A percentile compares a stretch with the other conserved stretches of the same genome.
These are phyloP conservation scores for Dipus sagitta DNA, from an alignment of 2,797 vertebrate genomes.

Conservation along the genomic window DNA sequence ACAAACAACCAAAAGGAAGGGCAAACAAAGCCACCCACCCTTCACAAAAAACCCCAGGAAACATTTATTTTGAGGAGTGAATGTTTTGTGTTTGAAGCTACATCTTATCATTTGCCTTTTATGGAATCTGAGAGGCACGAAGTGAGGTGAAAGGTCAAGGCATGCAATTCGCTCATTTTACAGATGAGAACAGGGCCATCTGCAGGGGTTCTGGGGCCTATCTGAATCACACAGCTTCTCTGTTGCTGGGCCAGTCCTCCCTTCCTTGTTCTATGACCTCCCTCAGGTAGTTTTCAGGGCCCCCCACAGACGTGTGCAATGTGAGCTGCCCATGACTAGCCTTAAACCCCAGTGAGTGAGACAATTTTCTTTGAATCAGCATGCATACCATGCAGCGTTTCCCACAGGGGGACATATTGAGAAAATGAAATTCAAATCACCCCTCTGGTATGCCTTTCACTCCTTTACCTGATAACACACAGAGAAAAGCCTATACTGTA, in stretches of 20 bases:
- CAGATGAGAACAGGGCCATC: background rate
- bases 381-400: background rate
- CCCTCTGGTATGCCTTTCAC: constrained; percentile 54
- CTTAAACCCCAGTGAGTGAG: constrained; percentile 53
- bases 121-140: background rate
- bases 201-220: background rate
- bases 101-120: constrained; percentile 48
- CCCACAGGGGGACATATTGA: constrained; percentile 58
- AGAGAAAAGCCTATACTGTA: constrained; percentile 3
- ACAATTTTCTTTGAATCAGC: constrained; percentile 72
- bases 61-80: constrained; percentile 48
- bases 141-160: background rate
- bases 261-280: background rate
- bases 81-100: constrained; percentile 39
- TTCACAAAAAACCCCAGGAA: constrained; percentile 20
- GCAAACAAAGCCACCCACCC: constrained; percentile 36
- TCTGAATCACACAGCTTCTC: background rate
- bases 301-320: background rate
- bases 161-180: background rate
- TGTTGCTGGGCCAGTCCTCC: background rate
- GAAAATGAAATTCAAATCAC: constrained; percentile 78
- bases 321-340: constrained; percentile 35
- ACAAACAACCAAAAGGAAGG: constrained; percentile 60
- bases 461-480: constrained; percentile 42
- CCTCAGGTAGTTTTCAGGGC: background rate